phyloP scores from a whole-genome alignment of 2,113 vertebrate genomes.

The Castor canadensis region DNA sequence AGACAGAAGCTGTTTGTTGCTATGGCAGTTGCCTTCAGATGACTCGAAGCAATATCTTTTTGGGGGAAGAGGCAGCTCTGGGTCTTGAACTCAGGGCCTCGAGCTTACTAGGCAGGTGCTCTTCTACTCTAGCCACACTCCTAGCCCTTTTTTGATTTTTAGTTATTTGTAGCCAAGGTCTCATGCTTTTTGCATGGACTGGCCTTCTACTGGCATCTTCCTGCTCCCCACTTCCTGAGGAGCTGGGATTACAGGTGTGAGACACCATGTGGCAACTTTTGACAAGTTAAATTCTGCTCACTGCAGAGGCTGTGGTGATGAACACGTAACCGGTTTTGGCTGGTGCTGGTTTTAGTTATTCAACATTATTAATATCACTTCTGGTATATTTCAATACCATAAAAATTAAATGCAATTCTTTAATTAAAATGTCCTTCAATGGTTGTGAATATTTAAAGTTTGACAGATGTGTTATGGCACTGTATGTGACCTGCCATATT shows the following conservation, averaged over 20 bases:
- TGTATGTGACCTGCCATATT: accelerated
- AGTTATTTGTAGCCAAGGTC: too few species aligned
- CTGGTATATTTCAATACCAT: background rate
- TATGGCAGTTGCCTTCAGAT: background rate
- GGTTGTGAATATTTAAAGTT: background rate
- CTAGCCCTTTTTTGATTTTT: too few species aligned
- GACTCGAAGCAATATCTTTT: background rate
- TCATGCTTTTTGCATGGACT: too few species aligned
- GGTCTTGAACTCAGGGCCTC: too few species aligned
- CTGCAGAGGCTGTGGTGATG: accelerated
- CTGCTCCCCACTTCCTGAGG: too few species aligned
- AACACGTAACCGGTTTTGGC: accelerated
- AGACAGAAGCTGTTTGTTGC: accelerated
- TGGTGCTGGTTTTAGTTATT: background rate
- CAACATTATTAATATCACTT: background rate
- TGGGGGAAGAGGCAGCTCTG: too few species aligned
- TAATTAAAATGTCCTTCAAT: background rate
- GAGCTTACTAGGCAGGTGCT: too few species aligned
- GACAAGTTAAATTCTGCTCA: background rate
- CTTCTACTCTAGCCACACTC: too few species aligned
- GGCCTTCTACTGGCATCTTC: too few species aligned
- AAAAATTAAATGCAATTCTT: background rate
- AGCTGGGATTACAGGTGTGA: too few species aligned
- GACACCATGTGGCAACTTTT: too few species aligned
- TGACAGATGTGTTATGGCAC: background rate